Evolutionary conservation across 2,113 vertebrate genomes (phyloP).

Genomic region (Sciurus niger): DNA sequence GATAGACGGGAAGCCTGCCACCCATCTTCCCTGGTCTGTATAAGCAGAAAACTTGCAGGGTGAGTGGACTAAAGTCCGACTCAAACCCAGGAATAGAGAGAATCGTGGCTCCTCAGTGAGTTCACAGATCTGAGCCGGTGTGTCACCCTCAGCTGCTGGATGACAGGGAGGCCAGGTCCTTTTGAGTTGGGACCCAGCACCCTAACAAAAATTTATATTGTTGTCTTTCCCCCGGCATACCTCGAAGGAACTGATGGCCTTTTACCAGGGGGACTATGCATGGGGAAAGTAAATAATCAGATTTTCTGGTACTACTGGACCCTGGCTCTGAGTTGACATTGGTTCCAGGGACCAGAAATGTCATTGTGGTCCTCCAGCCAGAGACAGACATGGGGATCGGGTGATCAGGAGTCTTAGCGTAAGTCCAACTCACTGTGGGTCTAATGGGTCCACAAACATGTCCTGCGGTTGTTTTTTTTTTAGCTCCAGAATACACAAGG

Average conservation of each 20-base stretch:
- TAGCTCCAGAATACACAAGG: neutral
- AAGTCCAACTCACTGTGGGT: neutral
- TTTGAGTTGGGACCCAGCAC: neutral
- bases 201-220: neutral
- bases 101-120: neutral
- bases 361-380: neutral
- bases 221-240: neutral
- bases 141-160: no score
- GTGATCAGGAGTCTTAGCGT: neutral
- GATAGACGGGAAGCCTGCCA: neutral
- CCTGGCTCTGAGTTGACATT: neutral
- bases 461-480: neutral
- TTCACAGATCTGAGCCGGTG: neutral
- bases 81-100: neutral
- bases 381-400: neutral
- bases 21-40: neutral
- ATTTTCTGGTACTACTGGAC: neutral
- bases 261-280: neutral
- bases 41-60: neutral
- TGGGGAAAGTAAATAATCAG: neutral
- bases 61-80: neutral
- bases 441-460: neutral
- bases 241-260: neutral
- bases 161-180: neutral
- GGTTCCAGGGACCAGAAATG: neutral